A percentile compares a stretch with the other conserved stretches of the same genome.
phyloP scores from a whole-genome alignment of 2,888 invertebrate genomes.

The Tachina grossa region DNA sequence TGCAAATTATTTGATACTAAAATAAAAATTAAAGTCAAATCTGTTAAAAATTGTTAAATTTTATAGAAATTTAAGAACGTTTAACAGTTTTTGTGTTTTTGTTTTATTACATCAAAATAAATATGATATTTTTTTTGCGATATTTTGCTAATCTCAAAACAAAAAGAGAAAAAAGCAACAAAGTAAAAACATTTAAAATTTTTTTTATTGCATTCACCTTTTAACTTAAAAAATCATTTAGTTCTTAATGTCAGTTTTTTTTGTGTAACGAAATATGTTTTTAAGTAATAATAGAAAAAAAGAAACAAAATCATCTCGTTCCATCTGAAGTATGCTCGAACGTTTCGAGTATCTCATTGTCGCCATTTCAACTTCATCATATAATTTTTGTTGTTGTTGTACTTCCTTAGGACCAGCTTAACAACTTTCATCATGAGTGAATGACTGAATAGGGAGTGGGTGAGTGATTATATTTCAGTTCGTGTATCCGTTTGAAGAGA shows the following conservation, averaged over 20 bases:
- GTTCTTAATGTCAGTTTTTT: neutral
- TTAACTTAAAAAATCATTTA: slow-evolving; percentile 51
- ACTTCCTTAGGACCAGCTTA: slow-evolving; percentile 52
- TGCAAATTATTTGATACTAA: neutral
- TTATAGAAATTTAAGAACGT: too few species aligned
- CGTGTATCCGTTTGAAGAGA: slow-evolving; percentile 41
- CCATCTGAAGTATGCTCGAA: slow-evolving; percentile 54
- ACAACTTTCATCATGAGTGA: slow-evolving; percentile 48
- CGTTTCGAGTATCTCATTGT: slow-evolving; percentile 54
- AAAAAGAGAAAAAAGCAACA: neutral
- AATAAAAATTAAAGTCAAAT: neutral
- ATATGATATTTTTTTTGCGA: neutral
- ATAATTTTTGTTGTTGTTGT: slow-evolving; percentile 36
- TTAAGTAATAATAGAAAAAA: neutral
- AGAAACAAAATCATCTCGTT: slow-evolving; percentile 38
- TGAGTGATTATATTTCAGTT: slow-evolving; percentile 62
- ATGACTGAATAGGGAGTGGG: slow-evolving; percentile 8
- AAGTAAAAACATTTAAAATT: slow-evolving; percentile 12
- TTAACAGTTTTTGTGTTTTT: too few species aligned
- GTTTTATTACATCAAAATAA: too few species aligned
- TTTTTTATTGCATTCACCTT: slow-evolving; percentile 31
- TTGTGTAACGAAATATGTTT: slow-evolving; percentile 9
- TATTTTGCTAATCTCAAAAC: slow-evolving; percentile 18
- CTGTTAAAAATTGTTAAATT: too few species aligned
- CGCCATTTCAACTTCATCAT: slow-evolving; percentile 64